These are phyloP conservation scores for Drosophila equinoxialis DNA, from an alignment of 1,140 invertebrate species.

Conservation along the genomic window DNA sequence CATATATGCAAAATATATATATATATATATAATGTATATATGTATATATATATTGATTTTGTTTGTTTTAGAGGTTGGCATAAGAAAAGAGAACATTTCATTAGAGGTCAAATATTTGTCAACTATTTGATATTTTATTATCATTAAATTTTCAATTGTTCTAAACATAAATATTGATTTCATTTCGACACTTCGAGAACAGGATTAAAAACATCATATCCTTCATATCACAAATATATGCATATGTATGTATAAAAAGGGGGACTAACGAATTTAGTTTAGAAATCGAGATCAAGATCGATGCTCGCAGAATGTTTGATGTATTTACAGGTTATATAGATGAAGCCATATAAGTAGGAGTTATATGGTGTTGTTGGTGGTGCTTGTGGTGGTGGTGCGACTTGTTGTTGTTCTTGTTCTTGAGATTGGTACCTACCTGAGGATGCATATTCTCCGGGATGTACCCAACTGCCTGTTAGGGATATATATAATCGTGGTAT, in stretches of 20 bases:
- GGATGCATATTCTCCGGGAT: constrained; percentile 99
- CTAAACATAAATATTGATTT: constrained; percentile 4
- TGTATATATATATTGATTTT: too few relatives aligned
- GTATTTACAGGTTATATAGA: constrained; percentile 83
- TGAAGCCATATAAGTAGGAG: constrained; percentile 81
- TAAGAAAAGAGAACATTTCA: constrained; percentile 76
- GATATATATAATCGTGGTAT: neutral
- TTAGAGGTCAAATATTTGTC: constrained; percentile 55
- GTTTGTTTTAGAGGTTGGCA: constrained; percentile 50
- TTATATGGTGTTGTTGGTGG: constrained; percentile 70
- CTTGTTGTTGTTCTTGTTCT: constrained; percentile 46
- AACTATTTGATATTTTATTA: constrained; percentile 56
- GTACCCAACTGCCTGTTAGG: constrained; percentile 94
- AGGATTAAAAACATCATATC: constrained; percentile 52
- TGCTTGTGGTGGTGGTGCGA: constrained; percentile 42
- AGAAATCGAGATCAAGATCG: constrained; percentile 33
- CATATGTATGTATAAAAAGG: constrained; percentile 39
- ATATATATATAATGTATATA: neutral
- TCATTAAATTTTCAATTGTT: constrained; percentile 8
- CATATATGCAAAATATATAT: constrained; percentile 29
- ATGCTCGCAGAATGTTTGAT: constrained; percentile 79
- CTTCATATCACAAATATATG: neutral
- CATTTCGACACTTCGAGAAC: constrained; percentile 44
- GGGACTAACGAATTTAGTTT: constrained; percentile 22
- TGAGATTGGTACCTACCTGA: constrained; percentile 91